phyloP scores from a whole-genome alignment of 2,888 invertebrate genomes.

The Parasteatoda lunata region DNA sequence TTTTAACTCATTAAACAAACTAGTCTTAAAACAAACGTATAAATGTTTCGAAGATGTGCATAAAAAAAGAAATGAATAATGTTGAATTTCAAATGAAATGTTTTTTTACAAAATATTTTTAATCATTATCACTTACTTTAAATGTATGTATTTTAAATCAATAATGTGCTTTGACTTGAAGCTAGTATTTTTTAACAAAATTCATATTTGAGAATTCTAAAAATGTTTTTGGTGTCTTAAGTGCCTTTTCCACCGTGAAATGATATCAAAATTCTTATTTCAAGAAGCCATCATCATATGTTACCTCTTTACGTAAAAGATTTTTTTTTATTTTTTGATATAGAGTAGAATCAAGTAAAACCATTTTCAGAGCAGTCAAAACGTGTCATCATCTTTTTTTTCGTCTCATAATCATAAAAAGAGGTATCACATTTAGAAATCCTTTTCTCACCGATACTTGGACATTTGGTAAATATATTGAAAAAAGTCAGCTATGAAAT shows the following conservation, averaged over 20 bases:
- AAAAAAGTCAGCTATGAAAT: background rate
- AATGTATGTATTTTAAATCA: no score
- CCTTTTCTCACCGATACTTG: background rate
- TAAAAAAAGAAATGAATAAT: no score
- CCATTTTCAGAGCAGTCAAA: background rate
- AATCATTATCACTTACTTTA: no score
- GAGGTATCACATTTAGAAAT: background rate
- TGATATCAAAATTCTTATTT: background rate
- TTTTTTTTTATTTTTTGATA: background rate
- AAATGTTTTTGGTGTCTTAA: no score
- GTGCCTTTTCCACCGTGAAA: background rate
- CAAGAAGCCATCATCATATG: background rate
- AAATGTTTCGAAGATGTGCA: no score
- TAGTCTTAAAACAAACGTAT: no score
- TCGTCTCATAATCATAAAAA: background rate
- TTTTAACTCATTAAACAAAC: no score
- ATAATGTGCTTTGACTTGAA: no score
- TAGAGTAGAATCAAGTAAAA: background rate
- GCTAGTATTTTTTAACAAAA: no score
- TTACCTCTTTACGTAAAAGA: slow-evolving; percentile 1
- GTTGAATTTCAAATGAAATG: no score
- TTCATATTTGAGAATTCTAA: no score
- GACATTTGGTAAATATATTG: background rate
- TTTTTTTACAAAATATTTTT: no score
- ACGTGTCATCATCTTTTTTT: slow-evolving; percentile 2